Base-by-base conservation (phyloP, 2,888 invertebrate genomes). In the Zaprionus obscuricornis region DNA sequence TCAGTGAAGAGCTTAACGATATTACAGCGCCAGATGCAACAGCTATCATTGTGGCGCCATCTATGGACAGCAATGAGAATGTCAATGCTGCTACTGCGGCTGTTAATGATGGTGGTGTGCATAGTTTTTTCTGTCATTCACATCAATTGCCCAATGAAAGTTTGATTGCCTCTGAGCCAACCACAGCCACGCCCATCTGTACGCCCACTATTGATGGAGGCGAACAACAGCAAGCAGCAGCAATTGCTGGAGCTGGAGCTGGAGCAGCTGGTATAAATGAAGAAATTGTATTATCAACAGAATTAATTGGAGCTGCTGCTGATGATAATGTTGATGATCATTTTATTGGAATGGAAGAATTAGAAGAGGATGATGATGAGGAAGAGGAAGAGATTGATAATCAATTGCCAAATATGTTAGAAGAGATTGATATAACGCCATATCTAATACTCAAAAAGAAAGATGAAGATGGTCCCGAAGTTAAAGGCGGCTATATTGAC, bases 401-500 rank as follows among this genome's bases (percentile, higher is more conserved):
- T 33, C 71, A 75, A 17, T 50, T 87, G 57, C 87, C 88, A 22
- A 94, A 94, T 87, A 91, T 94, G 64, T 91, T 97, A 62, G 95
- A 97, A 65, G 95, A 96, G 87, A 91, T 96, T 17, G 96, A 97
- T 86, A 95, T 97, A 46, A 93, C 93, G 67, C 92, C 94, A 65
- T 94, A 94, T 91, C 92, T 98, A 69, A 93, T 96, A 31, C 91
- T 94, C 65, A 97, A 97, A 88, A 94, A 94, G 83, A 89, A 92
- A 1, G 94, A 95, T 17, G 96, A 96, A 87, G 97, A 97, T 64
- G 97, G 96, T 2, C 96, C 97, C 0, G 97, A 97, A 76, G 94
- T 98, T 29, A 93, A 97, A 57, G 99, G 99, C 5, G 99, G 98
- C 4, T 94, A 96, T 65, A 94, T 97, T 1, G 98, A 99, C 90